Evolutionary conservation across 2,113 vertebrate species (phyloP).

Genomic region (Phalacrocorax aristotelis): DNA sequence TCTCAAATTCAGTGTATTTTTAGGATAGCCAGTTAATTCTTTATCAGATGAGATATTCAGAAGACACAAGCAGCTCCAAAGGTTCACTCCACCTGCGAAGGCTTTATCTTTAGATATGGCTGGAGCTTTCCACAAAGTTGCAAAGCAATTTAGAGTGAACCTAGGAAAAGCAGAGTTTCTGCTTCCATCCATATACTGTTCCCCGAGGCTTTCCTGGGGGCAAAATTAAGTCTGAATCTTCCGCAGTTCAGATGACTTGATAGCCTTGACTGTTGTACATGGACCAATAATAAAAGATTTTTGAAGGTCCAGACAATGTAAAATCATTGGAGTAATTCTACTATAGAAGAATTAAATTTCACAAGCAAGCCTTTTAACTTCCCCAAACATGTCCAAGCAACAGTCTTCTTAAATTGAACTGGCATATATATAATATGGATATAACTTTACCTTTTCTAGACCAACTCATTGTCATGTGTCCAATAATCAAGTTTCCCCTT

Average conservation of each 20-base stretch:
- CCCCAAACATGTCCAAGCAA: background rate
- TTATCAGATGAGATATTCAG: background rate
- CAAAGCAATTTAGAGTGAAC: background rate
- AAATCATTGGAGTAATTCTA: background rate
- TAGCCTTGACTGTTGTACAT: background rate
- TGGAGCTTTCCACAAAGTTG: background rate
- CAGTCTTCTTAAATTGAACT: background rate
- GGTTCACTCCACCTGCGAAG: background rate
- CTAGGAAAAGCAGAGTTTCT: background rate
- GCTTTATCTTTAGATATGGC: background rate
- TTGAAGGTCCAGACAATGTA: background rate
- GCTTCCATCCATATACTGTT: background rate
- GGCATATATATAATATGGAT: background rate
- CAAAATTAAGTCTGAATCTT: background rate
- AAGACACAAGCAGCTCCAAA: background rate
- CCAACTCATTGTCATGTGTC: background rate
- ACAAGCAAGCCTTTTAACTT: background rate
- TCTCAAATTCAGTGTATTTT: background rate
- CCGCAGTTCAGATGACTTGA: background rate
- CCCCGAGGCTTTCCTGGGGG: background rate
- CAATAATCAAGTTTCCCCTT: background rate
- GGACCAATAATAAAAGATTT: background rate
- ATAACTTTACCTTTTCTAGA: background rate
- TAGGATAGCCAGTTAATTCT: background rate
- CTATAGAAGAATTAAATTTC: background rate